Conservation (phyloP, 1,140 invertebrate genomes). For the Triops longicaudatus region DNA sequence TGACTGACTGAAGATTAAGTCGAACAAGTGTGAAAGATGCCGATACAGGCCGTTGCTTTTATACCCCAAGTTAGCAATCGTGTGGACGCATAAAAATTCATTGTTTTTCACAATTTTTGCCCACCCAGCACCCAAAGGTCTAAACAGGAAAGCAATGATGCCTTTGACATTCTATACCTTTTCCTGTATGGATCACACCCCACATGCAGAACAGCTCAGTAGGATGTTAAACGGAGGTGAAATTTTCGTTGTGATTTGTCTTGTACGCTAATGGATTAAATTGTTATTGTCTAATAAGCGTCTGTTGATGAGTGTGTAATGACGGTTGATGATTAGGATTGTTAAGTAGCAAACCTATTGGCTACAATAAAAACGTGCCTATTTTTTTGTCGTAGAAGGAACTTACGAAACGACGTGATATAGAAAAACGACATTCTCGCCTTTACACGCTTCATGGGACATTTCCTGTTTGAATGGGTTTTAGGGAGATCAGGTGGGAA, state of each 20-base stretch:
- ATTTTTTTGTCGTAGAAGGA: too few species aligned
- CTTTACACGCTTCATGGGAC: conserved; percentile 3
- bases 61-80: not conserved
- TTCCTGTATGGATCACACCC: not conserved
- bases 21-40: conserved; percentile 10
- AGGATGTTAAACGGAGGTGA: not conserved
- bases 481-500: not conserved
- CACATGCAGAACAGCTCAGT: not conserved
- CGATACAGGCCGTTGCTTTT: conserved; percentile 6
- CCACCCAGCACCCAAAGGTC: not conserved
- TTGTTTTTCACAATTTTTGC: not conserved
- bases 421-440: not conserved
- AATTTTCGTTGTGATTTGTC: not conserved
- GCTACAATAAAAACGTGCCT: too few species aligned
- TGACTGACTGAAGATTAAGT: not conserved
- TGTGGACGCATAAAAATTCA: not conserved
- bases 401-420: not conserved
- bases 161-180: conserved; percentile 8
- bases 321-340: too few species aligned
- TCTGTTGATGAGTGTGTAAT: too few species aligned
- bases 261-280: too few species aligned
- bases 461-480: not conserved
- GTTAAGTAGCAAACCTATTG: too few species aligned
- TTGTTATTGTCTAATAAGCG: too few species aligned
- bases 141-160: conserved; percentile 6